phyloP scores from a whole-genome alignment of 92 coral and sea anemone species.

The Muricea muricata region DNA sequence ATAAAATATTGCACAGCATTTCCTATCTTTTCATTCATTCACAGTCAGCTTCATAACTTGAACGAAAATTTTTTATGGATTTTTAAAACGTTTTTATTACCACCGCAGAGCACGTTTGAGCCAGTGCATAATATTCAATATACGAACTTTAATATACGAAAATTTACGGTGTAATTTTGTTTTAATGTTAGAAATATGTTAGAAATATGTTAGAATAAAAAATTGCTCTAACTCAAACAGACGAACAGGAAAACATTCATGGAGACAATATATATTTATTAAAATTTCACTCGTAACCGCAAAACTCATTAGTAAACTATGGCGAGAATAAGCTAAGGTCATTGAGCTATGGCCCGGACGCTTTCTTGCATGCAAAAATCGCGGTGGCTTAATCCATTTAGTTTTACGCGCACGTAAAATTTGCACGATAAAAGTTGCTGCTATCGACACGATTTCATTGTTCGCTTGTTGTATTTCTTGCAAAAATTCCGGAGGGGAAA shows the following conservation, averaged over 20 bases:
- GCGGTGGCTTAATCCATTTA: background rate
- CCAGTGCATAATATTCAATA: background rate
- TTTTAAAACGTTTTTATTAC: constrained; percentile 3
- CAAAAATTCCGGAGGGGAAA: no score
- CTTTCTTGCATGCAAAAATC: background rate
- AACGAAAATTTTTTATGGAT: background rate
- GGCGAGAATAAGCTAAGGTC: background rate
- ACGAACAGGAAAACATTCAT: background rate
- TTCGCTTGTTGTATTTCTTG: no score
- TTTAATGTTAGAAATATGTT: no score
- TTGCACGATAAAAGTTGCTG: background rate
- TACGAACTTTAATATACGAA: no score
- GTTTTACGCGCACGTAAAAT: background rate
- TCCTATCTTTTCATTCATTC: background rate
- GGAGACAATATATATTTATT: constrained; percentile 3
- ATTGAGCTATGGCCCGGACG: background rate
- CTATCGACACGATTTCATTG: no score
- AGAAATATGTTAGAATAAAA: no score
- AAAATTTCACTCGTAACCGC: constrained; percentile 3
- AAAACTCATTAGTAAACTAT: background rate
- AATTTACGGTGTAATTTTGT: background rate
- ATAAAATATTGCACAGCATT: background rate
- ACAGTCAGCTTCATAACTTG: background rate
- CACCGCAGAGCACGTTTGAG: background rate
- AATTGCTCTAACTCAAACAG: background rate